These are phyloP conservation scores for Cyclura pinguis DNA, from an alignment of 2,797 vertebrate species.

Conservation along the genomic window DNA sequence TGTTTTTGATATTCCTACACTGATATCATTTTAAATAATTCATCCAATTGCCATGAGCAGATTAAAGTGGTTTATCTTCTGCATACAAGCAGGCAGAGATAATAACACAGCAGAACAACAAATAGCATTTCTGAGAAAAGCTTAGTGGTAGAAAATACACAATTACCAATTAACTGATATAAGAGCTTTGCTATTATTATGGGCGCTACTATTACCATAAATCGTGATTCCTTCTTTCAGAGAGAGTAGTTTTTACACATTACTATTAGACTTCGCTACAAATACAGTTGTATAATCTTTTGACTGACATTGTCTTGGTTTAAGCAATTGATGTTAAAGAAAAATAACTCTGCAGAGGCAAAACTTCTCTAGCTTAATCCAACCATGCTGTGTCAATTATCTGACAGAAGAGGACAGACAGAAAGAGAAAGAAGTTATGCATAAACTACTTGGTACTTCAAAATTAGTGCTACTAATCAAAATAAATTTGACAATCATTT, in stretches of 20 bases:
- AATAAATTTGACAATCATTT: neutral
- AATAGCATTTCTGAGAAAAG: slow-evolving; percentile 10
- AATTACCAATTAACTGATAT: slow-evolving; percentile 17
- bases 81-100: neutral
- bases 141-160: neutral
- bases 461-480: neutral
- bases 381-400: neutral
- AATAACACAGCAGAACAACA: slow-evolving; percentile 27
- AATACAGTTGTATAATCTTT: neutral
- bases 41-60: neutral
- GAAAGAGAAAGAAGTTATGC: neutral
- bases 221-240: neutral
- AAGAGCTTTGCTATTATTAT: slow-evolving; percentile 18
- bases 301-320: neutral
- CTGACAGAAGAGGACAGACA: neutral
- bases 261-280: slow-evolving; percentile 5
- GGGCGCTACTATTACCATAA: neutral
- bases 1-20: slow-evolving; percentile 6
- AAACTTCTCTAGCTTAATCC: neutral
- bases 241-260: neutral
- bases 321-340: neutral
- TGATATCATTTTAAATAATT: neutral
- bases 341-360: neutral
- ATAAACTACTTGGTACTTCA: neutral
- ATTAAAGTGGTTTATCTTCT: neutral